Percentiles rank a stretch among this genome's conserved stretches.
Conservation (phyloP, 2,888 invertebrate species). For the Apantesis nais region DNA sequence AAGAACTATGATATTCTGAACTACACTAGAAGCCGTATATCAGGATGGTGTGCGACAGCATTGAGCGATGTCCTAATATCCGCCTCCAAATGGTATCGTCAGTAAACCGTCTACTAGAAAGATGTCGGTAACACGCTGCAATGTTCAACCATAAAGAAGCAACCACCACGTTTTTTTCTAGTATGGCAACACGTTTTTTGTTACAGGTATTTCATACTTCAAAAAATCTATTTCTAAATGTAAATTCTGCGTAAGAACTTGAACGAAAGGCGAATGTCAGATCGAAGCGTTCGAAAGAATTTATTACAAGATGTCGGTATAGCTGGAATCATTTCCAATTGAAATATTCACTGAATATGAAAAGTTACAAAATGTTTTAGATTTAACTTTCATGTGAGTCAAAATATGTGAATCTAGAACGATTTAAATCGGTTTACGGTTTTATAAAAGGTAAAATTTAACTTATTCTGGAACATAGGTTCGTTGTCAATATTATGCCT, state of each 20-base stretch:
- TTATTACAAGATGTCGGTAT: constrained; percentile 47
- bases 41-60: constrained; percentile 61
- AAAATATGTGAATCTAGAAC: constrained; percentile 32
- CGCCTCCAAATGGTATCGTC: constrained; percentile 67
- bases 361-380: constrained; percentile 50
- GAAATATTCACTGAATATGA: constrained; percentile 44
- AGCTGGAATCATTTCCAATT: constrained; percentile 51
- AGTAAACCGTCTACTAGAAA: constrained; percentile 30
- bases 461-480: constrained; percentile 15
- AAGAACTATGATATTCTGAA: constrained; percentile 50
- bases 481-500: neutral
- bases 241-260: constrained; percentile 19
- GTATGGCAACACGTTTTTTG: neutral
- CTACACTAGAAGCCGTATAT: constrained; percentile 56
- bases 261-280: constrained; percentile 28
- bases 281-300: constrained; percentile 44
- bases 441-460: constrained; percentile 19
- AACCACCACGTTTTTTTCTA: neutral
- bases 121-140: constrained; percentile 23
- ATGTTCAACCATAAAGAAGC: constrained; percentile 4
- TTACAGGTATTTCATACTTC: neutral
- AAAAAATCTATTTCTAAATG: neutral
- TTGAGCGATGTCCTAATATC: constrained; percentile 81
- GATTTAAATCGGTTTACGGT: constrained; percentile 32
- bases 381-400: constrained; percentile 34